Conservation (phyloP, 2,113 vertebrate species). For the Phrynocephalus versicolor region DNA sequence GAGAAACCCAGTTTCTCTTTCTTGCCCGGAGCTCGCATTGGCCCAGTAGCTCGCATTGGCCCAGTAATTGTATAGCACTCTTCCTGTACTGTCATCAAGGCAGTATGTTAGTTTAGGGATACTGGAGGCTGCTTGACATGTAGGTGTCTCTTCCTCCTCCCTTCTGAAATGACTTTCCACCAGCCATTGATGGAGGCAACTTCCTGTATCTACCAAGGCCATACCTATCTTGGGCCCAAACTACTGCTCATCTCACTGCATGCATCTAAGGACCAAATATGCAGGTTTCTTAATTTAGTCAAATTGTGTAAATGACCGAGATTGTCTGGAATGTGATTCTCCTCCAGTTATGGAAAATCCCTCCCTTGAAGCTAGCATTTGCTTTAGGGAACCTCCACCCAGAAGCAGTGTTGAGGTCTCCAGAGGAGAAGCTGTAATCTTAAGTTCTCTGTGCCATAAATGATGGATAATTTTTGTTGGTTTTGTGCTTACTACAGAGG, state of each 20-base stretch:
- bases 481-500: background rate
- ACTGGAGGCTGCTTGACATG: too few species aligned
- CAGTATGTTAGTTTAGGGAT: too few species aligned
- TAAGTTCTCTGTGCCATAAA: background rate
- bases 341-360: background rate
- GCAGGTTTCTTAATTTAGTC: background rate
- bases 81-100: too few species aligned
- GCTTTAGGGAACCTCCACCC: background rate
- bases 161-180: background rate
- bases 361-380: background rate
- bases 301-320: background rate
- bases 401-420: background rate
- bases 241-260: background rate
- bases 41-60: too few species aligned
- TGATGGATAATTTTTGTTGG: slow-evolving; percentile 9
- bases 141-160: too few species aligned
- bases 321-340: background rate
- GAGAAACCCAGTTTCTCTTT: too few species aligned
- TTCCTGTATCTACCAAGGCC: too few species aligned
- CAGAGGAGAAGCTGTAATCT: background rate
- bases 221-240: background rate
- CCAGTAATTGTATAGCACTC: too few species aligned
- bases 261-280: background rate
- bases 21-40: too few species aligned
- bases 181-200: background rate